Base-by-base conservation (phyloP, 2,888 invertebrate species). In the Achlya flavicornis region DNA sequence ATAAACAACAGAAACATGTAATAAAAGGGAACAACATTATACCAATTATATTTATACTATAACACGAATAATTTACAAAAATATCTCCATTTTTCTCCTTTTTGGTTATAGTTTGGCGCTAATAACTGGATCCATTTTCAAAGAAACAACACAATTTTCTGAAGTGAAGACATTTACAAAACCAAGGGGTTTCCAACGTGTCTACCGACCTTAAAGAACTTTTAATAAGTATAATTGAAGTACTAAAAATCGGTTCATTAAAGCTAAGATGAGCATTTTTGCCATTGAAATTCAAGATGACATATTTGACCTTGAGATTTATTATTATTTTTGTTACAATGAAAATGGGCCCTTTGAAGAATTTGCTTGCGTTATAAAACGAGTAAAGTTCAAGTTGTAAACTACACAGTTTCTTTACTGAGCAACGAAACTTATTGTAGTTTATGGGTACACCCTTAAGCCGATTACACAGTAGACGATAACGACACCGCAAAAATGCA, bases 31-130 rank as follows among this genome's bases (percentile, higher is more conserved):
- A 66, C 63, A 71, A 70, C 70, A 73, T 71, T 68, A 74, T 71
- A 65, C 65, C 67, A 59, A 38, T 61, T 67, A 58, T n/a, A 58
- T 35, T 63, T 66, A 58, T 66, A 62, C 10, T 38, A 38, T 62
- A 66, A 38, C 73, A 80, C 73, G 72, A 81, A 78, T 70, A 69
- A 77, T 78, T 80, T 85, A 86, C 73, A 87, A 88, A 87, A 86
- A 87, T 86, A 86, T 73, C 66, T 80, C 26, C 26, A 26, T 26
- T 1, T 26, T 26, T 26, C 26, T 26, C 75, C 64, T 83, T 81
- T 88, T 87, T 87, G 87, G 88, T 87, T 87, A 83, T 79, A 83
- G 79, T 87, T 88, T 88, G 87, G 87, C 82, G 80, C 75, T 74
- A 77, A 79, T 48, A 6, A 7, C 16, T 41, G 10, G 53, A 8